phyloP scores from a whole-genome alignment of 1,140 invertebrate species.

The Drosophila chauvacae region DNA sequence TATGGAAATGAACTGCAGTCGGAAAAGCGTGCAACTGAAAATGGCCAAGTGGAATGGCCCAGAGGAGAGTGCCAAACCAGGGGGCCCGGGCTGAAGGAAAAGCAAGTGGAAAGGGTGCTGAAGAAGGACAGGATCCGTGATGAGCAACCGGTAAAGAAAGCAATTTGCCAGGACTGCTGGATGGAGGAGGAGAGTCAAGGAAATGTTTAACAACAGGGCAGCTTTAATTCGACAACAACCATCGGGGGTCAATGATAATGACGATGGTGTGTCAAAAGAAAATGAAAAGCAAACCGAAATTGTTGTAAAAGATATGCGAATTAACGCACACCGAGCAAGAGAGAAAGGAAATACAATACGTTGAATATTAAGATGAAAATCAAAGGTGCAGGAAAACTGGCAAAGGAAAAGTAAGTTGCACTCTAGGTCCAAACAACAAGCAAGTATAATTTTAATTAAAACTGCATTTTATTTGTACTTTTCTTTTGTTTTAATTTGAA shows the following conservation, averaged over 20 bases:
- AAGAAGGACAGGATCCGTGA: slow-evolving; percentile 14
- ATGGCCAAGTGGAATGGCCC: slow-evolving; percentile 50
- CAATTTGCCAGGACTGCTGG: slow-evolving; percentile 68
- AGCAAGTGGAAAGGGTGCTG: slow-evolving; percentile 1
- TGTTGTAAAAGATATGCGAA: slow-evolving; percentile 43
- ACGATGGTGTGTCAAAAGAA: slow-evolving; percentile 31
- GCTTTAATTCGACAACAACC: slow-evolving; percentile 62
- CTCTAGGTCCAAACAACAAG: background rate
- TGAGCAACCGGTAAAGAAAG: slow-evolving; percentile 72
- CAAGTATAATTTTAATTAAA: background rate
- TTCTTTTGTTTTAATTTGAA: no score
- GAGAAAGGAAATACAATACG: slow-evolving; percentile 13
- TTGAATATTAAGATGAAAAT: slow-evolving; percentile 31
- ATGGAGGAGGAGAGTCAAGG: slow-evolving; percentile 24
- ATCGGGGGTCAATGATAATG: slow-evolving; percentile 50
- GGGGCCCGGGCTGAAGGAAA: background rate
- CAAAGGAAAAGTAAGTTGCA: slow-evolving; percentile 11
- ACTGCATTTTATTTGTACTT: background rate
- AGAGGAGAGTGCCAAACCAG: slow-evolving; percentile 29
- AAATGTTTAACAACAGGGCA: slow-evolving; percentile 50
- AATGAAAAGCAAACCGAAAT: slow-evolving; percentile 35
- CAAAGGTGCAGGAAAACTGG: slow-evolving; percentile 2
- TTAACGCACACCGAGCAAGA: slow-evolving; percentile 13
- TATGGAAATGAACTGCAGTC: slow-evolving; percentile 68
- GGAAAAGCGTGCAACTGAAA: slow-evolving; percentile 56